Base-by-base conservation (phyloP, 1,140 invertebrate species). In the Hycleus phaleratus region DNA sequence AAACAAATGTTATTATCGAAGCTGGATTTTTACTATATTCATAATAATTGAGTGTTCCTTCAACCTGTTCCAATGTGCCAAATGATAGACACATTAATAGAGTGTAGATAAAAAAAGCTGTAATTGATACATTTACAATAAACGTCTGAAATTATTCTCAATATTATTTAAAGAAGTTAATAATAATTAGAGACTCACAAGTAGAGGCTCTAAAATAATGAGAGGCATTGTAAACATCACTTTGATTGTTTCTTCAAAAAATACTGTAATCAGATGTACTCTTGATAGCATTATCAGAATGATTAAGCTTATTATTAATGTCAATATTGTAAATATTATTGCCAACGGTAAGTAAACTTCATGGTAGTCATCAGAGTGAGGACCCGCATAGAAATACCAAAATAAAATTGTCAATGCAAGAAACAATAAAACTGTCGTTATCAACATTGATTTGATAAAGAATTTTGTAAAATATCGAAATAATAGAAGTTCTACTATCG, bases 401-500 rank as follows among this genome's bases (percentile, higher is more conserved):
- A 53, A 26, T 12, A 7, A 24, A 10, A 40, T 43, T 5, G 50
- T 43, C 12, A 50, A 6, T 24, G 24, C 38, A 26, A 25, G 26
- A 42, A 53, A 42, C 4, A 53, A 12, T 45, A 53, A 25, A 38
- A 46, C 26, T 18, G 25, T 9, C 9, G 10, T n/a, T 48, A 25
- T 26, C 26, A 32, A 24, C 42, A 53, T 53, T 12, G 43, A 18
- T 32, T 38, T 38, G 45, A 53, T 45, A 32, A 53, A 44, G 1
- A 10, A n/a, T 3, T 46, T 40, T 6, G 46, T 45, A 38, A 53
- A 53, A 53, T 53, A 53, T 6, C 51, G 51, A 32, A 53, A 53
- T 26, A 44, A 32, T n/a, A 53, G 5, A 38, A 53, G 38, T 9
- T 42, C 18, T 8, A 53, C 1, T 18, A 53, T 44, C 2, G 51